Conservation (phyloP, 2,797 vertebrate genomes). For the Cyprinella venusta region DNA sequence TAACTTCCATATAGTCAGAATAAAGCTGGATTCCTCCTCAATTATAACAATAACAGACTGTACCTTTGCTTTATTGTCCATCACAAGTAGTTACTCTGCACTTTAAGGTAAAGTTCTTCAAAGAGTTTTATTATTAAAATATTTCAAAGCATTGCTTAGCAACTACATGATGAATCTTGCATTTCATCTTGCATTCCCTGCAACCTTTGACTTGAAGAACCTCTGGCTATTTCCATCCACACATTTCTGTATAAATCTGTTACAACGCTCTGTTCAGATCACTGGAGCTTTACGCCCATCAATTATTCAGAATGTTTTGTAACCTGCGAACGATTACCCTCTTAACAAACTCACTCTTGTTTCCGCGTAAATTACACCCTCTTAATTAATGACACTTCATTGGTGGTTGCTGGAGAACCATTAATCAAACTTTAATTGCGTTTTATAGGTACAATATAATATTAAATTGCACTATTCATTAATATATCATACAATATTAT, state of each 20-base stretch:
- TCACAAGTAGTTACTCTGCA: background rate
- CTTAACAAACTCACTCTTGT: conserved; percentile 10
- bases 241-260: background rate
- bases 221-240: background rate
- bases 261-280: conserved; percentile 10
- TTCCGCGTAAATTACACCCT: conserved; percentile 9
- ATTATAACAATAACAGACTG: background rate
- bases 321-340: conserved; percentile 26
- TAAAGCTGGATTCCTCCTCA: background rate
- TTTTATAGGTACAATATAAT: background rate
- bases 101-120: background rate
- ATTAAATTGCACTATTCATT: no score
- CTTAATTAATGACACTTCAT: conserved; percentile 21
- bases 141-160: conserved; percentile 9
- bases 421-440: conserved; percentile 20
- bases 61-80: background rate
- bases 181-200: background rate
- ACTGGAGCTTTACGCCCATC: background rate
- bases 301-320: conserved; percentile 24
- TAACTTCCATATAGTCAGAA: background rate
- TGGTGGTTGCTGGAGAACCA: background rate
- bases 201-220: conserved; percentile 2
- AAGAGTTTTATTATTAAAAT: background rate
- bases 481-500: no score
- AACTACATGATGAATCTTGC: background rate